These are phyloP conservation scores for Papio anubis DNA, from an alignment of 2,113 vertebrate species.

Conservation along the genomic window DNA sequence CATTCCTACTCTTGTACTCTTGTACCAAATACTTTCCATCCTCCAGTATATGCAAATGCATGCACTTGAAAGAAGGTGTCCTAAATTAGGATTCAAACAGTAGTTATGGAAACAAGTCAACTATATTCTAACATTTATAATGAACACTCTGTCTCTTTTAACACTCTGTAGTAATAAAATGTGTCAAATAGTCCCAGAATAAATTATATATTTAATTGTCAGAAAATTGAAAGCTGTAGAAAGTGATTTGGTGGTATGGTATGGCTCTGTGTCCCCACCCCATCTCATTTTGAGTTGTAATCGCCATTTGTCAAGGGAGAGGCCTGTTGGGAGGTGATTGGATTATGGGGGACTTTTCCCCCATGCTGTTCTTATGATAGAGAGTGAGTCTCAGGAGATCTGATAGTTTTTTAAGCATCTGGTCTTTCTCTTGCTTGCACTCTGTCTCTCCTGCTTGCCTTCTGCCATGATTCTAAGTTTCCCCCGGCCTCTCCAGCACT, in stretches of 20 bases:
- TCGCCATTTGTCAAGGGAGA: no score
- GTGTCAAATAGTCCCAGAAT: neutral
- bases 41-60: neutral
- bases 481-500: no score
- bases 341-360: no score
- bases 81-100: neutral
- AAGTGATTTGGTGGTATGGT: neutral
- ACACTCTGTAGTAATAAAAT: neutral
- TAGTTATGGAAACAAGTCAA: neutral
- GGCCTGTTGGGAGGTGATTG: no score
- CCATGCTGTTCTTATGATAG: no score
- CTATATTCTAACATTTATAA: neutral
- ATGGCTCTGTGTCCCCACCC: no score
- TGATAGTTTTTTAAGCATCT: no score
- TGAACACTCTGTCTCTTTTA: neutral
- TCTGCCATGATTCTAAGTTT: no score
- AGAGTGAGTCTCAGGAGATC: no score
- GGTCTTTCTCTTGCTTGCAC: no score
- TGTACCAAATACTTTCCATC: neutral
- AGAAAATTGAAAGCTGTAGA: neutral
- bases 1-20: neutral
- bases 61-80: neutral
- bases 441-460: no score
- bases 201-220: neutral
- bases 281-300: no score